Percentiles rank a stretch among this genome's conserved stretches.
Conservation (phyloP, 2,113 vertebrate genomes). For the Nannospalax galili region DNA sequence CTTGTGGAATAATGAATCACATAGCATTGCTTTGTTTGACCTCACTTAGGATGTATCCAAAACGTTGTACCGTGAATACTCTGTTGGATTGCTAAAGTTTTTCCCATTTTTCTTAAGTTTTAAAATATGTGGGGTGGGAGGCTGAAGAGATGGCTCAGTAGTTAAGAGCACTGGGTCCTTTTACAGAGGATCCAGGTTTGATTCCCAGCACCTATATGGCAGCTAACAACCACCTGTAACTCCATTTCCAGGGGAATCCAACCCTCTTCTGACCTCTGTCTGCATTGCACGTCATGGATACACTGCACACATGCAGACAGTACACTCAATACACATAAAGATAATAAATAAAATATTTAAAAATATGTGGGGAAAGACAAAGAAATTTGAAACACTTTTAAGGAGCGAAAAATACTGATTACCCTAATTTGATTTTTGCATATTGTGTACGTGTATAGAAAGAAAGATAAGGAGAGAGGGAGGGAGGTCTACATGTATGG, state of each 20-base stretch:
- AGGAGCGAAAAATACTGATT: not conserved
- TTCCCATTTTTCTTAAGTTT: constrained; percentile 21
- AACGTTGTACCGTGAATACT: not conserved
- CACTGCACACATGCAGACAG: no score
- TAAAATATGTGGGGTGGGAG: not conserved
- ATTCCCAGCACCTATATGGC: no score
- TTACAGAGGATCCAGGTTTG: no score
- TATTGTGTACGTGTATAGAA: not conserved
- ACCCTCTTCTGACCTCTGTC: no score
- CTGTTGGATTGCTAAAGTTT: not conserved
- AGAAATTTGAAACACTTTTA: not conserved
- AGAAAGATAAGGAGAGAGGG: not conserved
- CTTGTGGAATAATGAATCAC: not conserved
- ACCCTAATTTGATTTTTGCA: not conserved
- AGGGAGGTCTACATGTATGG: not conserved
- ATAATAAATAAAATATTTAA: not conserved
- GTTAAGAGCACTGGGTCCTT: no score
- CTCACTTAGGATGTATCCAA: not conserved
- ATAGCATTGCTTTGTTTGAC: not conserved
- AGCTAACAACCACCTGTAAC: no score
- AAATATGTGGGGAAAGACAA: not conserved
- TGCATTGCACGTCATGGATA: no score
- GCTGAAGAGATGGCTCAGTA: no score
- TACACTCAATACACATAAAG: no score
- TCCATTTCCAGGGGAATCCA: no score